Evolutionary conservation across 1,140 invertebrate genomes (phyloP), one percentile per base, ranked within the genome.

Genomic region (Neodiprion fabricii): DNA sequence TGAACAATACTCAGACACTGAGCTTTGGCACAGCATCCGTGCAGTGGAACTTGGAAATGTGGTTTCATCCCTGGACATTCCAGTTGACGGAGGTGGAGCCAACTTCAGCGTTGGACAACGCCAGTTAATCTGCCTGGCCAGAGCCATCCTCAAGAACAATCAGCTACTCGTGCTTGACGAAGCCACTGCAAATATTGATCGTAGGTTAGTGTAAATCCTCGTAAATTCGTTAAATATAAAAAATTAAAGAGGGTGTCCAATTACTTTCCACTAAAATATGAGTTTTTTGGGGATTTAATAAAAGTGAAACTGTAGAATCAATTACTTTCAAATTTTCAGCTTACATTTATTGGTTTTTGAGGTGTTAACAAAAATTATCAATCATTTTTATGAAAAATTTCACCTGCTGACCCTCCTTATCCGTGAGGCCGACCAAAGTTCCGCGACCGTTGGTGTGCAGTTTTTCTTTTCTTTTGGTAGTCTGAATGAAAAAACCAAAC

Each of bases 31-130:
- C 75, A n/a, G 73, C 76, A 14, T 72, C 77, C 53, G 53, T 12
- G 53, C 0, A 61, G 4, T 61, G 11, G 53, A 61, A 61, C 53
- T 61, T 17, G 11, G 53, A 14, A 17, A 61, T 1, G n/a, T 70
- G 2, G 9, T 80, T 4, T 11, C 68, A 3, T 79, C 81, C 4
- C 53, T 84, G 3, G 91, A 95, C 65, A 91, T 91, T 40, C 84
- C 11, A 17, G 79, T 91, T 66, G 72, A 80, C 9, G 90, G 91
- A 84, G 89, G 89, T 49, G 91, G 91, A 8, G 76, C 76, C 50
- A 91, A 90, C 77, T 89, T 90, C 72, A 91, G 90, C 80, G 86
- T 92, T 71, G 92, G 92, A 0, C 91, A 93, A 82, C 84, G 91
- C 28, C 92, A 92, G 84, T 78, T 92, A 11, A 79, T 93, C 10